These are phyloP conservation scores for Anoura caudifer DNA, from an alignment of 2,113 vertebrate species.

Conservation along the genomic window DNA sequence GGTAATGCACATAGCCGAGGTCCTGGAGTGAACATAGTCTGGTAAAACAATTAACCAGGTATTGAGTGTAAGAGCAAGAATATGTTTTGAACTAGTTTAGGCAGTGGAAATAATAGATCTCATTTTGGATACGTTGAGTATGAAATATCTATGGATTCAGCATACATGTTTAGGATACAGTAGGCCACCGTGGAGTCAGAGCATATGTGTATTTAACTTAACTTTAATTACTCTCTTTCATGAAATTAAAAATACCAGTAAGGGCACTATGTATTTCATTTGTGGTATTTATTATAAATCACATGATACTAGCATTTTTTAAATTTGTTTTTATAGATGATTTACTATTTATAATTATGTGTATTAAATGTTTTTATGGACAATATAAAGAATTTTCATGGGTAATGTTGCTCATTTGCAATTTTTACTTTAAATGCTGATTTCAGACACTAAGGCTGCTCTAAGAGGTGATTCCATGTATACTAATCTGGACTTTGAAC, in stretches of 20 bases:
- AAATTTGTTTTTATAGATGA: neutral
- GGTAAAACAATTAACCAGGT: neutral
- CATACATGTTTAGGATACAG: neutral
- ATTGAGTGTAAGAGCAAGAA: neutral
- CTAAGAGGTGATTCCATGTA: neutral
- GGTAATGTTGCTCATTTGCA: neutral
- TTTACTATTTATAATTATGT: slow-evolving; percentile 10
- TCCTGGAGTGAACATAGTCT: neutral
- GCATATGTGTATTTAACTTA: neutral
- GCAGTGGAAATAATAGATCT: neutral
- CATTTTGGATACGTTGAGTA: neutral
- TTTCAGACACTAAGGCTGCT: neutral
- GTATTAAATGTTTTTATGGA: neutral
- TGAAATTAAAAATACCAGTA: slow-evolving; percentile 11
- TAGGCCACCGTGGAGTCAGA: neutral
- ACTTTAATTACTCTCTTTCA: neutral
- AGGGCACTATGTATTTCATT: neutral
- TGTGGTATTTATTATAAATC: neutral
- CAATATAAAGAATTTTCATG: neutral
- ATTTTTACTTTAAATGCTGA: slow-evolving; percentile 2
- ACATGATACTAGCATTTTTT: neutral
- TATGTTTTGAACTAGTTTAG: neutral
- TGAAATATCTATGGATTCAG: neutral
- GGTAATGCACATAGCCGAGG: neutral
- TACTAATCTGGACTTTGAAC: neutral